These are phyloP conservation scores for Halcyon senegalensis DNA, from an alignment of 2,113 vertebrate species.

Conservation along the genomic window DNA sequence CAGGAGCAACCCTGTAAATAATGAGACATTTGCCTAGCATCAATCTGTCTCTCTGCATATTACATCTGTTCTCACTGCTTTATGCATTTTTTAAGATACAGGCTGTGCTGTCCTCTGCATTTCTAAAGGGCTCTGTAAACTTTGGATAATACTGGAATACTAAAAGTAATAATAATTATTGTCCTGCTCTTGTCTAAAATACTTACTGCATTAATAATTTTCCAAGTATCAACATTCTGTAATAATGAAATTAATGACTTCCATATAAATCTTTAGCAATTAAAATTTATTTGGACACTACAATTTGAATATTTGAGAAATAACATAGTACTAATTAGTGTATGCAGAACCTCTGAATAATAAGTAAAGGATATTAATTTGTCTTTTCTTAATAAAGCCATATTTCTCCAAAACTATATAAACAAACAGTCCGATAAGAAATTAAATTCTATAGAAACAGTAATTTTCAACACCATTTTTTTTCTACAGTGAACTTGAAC, in stretches of 20 bases:
- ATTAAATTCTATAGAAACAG: not conserved
- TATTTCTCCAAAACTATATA: constrained; percentile 3
- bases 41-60: not conserved
- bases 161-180: not conserved
- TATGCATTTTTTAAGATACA: constrained; percentile 1
- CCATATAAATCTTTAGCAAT: constrained; percentile 52
- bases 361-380: not conserved
- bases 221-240: constrained; percentile 14
- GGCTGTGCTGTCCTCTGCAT: not conserved
- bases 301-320: constrained; percentile 39
- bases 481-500: not conserved
- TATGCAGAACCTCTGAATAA: not conserved
- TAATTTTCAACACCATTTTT: not conserved
- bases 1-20: constrained; percentile 11
- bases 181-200: constrained; percentile 15
- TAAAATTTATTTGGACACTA: constrained; percentile 48
- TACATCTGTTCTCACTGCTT: not conserved
- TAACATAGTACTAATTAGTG: not conserved
- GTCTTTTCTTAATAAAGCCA: not conserved
- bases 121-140: not conserved
- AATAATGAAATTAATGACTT: constrained; percentile 40
- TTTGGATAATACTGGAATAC: constrained; percentile 9
- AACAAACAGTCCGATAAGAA: not conserved
- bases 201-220: constrained; percentile 17
- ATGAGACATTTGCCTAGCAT: not conserved